Base-by-base conservation (phyloP, 1,140 invertebrate genomes). In the Pogonus chalceus region DNA sequence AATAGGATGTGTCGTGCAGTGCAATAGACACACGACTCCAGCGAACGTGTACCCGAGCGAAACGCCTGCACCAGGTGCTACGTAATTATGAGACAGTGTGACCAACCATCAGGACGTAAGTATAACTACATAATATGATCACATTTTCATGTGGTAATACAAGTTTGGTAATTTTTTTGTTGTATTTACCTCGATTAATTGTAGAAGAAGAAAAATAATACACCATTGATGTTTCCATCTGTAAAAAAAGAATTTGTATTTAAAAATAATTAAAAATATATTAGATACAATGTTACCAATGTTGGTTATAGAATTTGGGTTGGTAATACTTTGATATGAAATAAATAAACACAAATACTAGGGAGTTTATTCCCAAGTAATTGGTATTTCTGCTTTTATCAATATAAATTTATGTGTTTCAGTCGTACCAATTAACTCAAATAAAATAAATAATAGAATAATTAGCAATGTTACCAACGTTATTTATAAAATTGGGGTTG, bases 1-100 rank as follows among this genome's bases (percentile, higher is more conserved):
- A 43, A 43, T 43, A 43, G 37, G 37, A 43, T 43, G 37, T 18
- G 9, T 43, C 37, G 37, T 43, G 37, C 18, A 4, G 37, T 43
- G 18, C 37, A 43, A 43, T 4, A 12, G 3, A 9, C 7, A 43
- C 18, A 43, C 37, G 37, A 43, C 37, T 18, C n/a, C n/a, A n/a
- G n/a, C n/a, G n/a, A n/a, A n/a, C 18, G 37, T 4, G 9, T 12
- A 18, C 37, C 37, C 37, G 37, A 43, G 7, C 37, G 4, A 10
- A 18, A 18, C n/a, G n/a, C n/a, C n/a, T n/a, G n/a, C n/a, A n/a
- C n/a, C 37, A 43, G 37, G 14, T 14, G 7, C 7, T 12, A 43
- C 37, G 7, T 18, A 43, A 43, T 43, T 43, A 43, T 12, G 18
- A 10, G 37, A n/a, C n/a, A n/a, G n/a, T n/a, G n/a, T n/a, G n/a